A percentile compares a stretch with the other conserved stretches of the same genome.
phyloP scores from a whole-genome alignment of 2,797 vertebrate genomes.

The Alcedo quadribrachys region DNA sequence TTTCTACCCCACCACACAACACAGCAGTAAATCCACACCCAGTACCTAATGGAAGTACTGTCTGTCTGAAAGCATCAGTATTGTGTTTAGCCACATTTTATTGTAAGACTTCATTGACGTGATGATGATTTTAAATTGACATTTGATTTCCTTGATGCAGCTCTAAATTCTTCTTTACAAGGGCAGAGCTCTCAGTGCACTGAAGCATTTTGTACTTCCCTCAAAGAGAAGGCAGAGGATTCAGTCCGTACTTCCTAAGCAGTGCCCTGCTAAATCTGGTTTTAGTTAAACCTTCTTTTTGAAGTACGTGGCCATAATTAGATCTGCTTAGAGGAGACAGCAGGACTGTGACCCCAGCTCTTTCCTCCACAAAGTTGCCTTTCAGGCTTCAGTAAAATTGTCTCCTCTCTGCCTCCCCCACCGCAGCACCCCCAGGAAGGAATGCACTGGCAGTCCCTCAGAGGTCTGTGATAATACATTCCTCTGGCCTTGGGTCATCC shows the following conservation, averaged over 20 bases:
- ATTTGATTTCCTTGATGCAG: background rate
- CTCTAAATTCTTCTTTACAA: conserved; percentile 7
- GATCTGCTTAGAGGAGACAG: conserved; percentile 66
- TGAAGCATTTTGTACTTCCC: conserved; percentile 34
- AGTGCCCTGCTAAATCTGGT: conserved; percentile 65
- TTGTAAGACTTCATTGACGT: background rate
- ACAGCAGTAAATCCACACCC: background rate
- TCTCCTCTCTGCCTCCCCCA: conserved; percentile 59
- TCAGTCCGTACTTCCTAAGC: conserved; percentile 54
- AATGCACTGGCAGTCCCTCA: conserved; percentile 72
- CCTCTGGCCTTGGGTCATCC: conserved; percentile 78
- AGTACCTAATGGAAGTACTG: background rate
- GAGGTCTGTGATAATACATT: conserved; percentile 81
- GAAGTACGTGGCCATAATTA: conserved; percentile 69
- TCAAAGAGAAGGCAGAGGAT: conserved; percentile 38
- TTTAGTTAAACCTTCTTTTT: conserved; percentile 73
- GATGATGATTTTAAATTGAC: background rate
- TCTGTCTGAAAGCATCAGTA: background rate
- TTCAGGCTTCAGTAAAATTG: conserved; percentile 28
- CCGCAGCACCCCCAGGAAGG: conserved; percentile 52
- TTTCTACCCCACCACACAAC: background rate
- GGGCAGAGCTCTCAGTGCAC: background rate
- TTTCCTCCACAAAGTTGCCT: conserved; percentile 62
- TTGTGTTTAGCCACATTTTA: background rate
- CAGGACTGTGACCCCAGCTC: conserved; percentile 59